Evolutionary conservation across 1,140 invertebrate genomes (phyloP).

Genomic region (Macrosteles quadrilineatus): DNA sequence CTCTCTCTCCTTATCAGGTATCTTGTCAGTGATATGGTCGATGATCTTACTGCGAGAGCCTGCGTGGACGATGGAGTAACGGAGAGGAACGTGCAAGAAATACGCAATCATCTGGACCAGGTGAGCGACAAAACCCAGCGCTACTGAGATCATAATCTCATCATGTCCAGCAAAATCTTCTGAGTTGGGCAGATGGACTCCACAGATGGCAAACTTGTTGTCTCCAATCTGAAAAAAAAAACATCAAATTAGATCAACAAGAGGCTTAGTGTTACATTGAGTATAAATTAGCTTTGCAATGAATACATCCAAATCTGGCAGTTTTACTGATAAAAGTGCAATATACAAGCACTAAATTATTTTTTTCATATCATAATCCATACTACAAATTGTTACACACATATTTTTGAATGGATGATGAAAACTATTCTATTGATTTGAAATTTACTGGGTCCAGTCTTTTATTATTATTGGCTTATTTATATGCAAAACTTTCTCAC

Average conservation of each 20-base stretch:
- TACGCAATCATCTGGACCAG: constrained; percentile 75
- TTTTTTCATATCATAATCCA: too few relatives aligned
- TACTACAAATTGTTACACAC: too few relatives aligned
- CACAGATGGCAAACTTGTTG: constrained; percentile 65
- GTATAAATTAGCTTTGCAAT: too few relatives aligned
- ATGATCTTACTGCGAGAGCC: constrained; percentile 76
- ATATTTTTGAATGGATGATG: too few relatives aligned
- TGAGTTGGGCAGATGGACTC: constrained; percentile 73
- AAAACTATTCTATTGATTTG: too few relatives aligned
- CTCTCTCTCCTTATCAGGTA: constrained; percentile 75
- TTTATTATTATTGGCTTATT: too few relatives aligned
- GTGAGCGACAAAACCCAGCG: constrained; percentile 80
- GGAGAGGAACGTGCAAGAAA: constrained; percentile 76
- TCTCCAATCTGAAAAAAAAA: constrained; percentile 53
- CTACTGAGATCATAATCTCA: constrained; percentile 69
- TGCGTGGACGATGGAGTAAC: constrained; percentile 74
- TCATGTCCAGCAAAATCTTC: constrained; percentile 63
- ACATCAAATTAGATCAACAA: constrained; percentile 29
- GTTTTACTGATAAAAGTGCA: too few relatives aligned
- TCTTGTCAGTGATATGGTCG: constrained; percentile 70
- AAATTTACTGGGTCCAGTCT: too few relatives aligned
- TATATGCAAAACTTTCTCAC: too few relatives aligned
- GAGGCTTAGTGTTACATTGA: too few relatives aligned
- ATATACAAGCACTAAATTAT: too few relatives aligned
- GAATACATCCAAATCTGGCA: too few relatives aligned